Evolutionary conservation across 1,140 invertebrate species (phyloP).

Genomic region (Bombus pascuorum): DNA sequence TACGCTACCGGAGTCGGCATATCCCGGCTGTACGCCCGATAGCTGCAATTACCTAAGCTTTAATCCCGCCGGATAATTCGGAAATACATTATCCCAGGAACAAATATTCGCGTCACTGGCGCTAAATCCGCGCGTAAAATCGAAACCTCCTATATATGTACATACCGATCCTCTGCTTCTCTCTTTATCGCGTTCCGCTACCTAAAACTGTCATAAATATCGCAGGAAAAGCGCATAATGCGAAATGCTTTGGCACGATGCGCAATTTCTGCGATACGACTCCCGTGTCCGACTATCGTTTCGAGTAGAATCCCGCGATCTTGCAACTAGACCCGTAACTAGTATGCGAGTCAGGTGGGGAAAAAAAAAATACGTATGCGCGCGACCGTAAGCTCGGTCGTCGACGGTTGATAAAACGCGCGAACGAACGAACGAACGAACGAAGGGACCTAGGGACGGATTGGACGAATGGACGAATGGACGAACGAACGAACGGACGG

Average conservation of each 20-base stretch:
- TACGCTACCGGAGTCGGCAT: background rate
- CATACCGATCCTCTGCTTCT: background rate
- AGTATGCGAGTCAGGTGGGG: background rate
- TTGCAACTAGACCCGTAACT: background rate
- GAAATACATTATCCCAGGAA: constrained; percentile 50
- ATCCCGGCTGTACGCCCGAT: background rate
- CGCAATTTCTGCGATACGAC: background rate
- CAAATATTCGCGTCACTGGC: constrained; percentile 33
- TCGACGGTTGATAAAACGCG: constrained; percentile 50
- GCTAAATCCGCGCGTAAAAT: constrained; percentile 40
- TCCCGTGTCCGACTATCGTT: background rate
- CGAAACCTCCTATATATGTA: background rate
- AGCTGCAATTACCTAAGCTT: constrained; percentile 41
- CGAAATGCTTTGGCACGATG: background rate
- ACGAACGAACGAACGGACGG: constrained; percentile 42
- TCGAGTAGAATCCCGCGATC: background rate
- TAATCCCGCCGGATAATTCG: constrained; percentile 52
- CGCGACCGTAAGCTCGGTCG: constrained; percentile 2
- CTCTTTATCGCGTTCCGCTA: background rate
- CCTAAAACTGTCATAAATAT: background rate
- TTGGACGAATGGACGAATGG: background rate
- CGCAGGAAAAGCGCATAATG: background rate
- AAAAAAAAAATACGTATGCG: background rate
- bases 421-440: constrained; percentile 1
- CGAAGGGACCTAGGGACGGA: constrained; percentile 1